A percentile compares a stretch with the other conserved stretches of the same genome.
Evolutionary conservation across 2,113 vertebrate species (phyloP).

Genomic region (Chitala chitala): DNA sequence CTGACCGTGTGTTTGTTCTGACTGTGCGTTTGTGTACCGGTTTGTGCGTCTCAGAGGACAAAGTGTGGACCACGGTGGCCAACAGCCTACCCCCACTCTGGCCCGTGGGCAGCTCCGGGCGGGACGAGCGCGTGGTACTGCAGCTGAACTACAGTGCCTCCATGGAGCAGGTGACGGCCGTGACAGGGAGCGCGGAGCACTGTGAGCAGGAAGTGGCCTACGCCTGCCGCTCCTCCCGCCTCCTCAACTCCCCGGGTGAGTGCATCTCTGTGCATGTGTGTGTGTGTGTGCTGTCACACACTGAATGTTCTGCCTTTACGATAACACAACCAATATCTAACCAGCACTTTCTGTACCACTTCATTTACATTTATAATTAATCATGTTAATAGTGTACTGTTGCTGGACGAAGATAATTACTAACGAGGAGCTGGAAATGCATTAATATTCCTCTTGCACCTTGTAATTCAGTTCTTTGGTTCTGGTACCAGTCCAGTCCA

Average conservation of each 20-base stretch:
- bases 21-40: too few species aligned
- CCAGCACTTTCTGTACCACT: too few species aligned
- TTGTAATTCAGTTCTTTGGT: too few species aligned
- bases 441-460: too few species aligned
- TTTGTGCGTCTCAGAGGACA: slow-evolving; percentile 72
- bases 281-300: neutral
- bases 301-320: neutral
- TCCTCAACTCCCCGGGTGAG: slow-evolving; percentile 91
- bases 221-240: slow-evolving; percentile 81
- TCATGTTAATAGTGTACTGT: too few species aligned
- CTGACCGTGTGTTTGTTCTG: neutral
- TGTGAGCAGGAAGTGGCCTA: slow-evolving; percentile 89
- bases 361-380: neutral
- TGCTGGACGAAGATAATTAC: too few species aligned
- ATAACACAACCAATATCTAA: neutral
- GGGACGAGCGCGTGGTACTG: slow-evolving; percentile 64
- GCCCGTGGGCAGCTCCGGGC: slow-evolving; percentile 55
- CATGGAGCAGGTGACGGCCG: slow-evolving; percentile 76
- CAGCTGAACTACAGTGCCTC: slow-evolving; percentile 83
- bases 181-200: slow-evolving; percentile 80
- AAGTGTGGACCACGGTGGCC: slow-evolving; percentile 82
- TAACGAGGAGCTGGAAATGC: too few species aligned
- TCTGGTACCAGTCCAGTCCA: too few species aligned
- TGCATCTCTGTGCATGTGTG: slow-evolving; percentile 9
- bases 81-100: slow-evolving; percentile 80